Conservation (phyloP, 2,113 vertebrate species). For the Amblyopsis rosae region DNA sequence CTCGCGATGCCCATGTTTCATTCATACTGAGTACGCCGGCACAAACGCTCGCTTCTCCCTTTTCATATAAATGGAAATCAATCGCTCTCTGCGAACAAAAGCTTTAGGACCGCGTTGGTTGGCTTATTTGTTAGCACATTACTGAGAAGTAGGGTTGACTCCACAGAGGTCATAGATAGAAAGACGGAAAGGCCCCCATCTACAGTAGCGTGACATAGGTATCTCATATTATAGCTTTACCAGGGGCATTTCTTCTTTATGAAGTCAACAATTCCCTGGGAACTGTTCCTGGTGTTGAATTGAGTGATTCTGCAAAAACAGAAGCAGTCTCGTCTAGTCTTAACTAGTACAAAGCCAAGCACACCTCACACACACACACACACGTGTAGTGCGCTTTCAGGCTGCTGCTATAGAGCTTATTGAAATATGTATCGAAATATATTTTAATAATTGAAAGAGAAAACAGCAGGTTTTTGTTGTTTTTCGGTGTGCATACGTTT, state of each 20-base stretch:
- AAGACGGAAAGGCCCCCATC: conserved; percentile 10
- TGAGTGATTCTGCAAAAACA: conserved; percentile 30
- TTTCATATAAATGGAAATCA: conserved; percentile 62
- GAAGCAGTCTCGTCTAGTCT: conserved; percentile 24
- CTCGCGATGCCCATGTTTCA: conserved; percentile 43
- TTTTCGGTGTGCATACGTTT: neutral
- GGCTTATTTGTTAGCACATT: conserved; percentile 14
- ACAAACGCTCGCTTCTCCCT: conserved; percentile 24
- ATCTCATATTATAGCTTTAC: conserved; percentile 21
- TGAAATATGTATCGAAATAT: neutral
- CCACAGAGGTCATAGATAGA: conserved; percentile 21
- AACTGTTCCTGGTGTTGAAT: conserved; percentile 28
- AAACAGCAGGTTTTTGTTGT: conserved; percentile 4
- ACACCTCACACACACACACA: neutral
- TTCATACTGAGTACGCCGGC: conserved; percentile 19
- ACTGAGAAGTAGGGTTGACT: conserved; percentile 5
- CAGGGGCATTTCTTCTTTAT: conserved; percentile 20
- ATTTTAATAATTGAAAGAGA: conserved; percentile 5
- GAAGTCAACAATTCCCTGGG: conserved; percentile 19
- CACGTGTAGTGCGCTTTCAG: too few relatives aligned
- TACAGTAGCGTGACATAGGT: conserved; percentile 7
- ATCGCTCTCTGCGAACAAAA: conserved; percentile 31
- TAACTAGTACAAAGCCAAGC: conserved; percentile 11
- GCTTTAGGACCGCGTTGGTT: conserved; percentile 25
- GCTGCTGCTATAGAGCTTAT: too few relatives aligned